phyloP scores from a whole-genome alignment of 2,888 invertebrate species.

The Ceratothoa steindachneri region DNA sequence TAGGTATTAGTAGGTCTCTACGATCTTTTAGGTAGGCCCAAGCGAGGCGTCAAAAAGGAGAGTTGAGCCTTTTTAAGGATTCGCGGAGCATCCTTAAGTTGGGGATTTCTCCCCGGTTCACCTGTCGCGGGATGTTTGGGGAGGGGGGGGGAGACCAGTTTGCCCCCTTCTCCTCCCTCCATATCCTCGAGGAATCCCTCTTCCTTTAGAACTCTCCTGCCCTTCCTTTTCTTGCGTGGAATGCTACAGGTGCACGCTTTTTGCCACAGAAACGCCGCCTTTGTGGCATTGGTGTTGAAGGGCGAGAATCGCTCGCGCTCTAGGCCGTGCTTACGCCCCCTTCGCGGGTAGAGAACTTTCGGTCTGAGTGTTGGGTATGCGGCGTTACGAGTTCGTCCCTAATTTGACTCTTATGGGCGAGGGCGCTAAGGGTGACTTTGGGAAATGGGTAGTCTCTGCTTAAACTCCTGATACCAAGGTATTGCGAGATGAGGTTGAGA shows the following conservation, averaged over 20 bases:
- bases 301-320: no score
- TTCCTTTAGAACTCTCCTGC: slow-evolving; percentile 43
- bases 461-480: not conserved
- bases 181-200: slow-evolving; percentile 39
- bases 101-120: slow-evolving; percentile 12
- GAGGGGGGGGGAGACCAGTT: not conserved
- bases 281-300: not conserved
- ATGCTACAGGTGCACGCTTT: slow-evolving; percentile 28
- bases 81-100: not conserved
- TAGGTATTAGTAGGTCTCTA: no score
- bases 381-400: not conserved
- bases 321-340: slow-evolving; percentile 12
- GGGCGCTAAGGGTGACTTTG: slow-evolving; percentile 15
- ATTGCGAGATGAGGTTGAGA: slow-evolving; percentile 41
- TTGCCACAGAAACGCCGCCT: not conserved
- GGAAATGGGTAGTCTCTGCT: slow-evolving; percentile 9
- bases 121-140: slow-evolving; percentile 22
- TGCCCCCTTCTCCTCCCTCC: not conserved
- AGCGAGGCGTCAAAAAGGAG: no score
- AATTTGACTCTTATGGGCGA: slow-evolving; percentile 11
- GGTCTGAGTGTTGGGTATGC: not conserved
- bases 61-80: no score
- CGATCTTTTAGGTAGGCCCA: no score
- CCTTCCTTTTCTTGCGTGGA: slow-evolving; percentile 33
- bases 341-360: slow-evolving; percentile 23